A percentile compares a stretch with the other conserved stretches of the same genome.
Evolutionary conservation across 1,140 invertebrate species (phyloP).

Genomic region (Leptonema lineaticorne): DNA sequence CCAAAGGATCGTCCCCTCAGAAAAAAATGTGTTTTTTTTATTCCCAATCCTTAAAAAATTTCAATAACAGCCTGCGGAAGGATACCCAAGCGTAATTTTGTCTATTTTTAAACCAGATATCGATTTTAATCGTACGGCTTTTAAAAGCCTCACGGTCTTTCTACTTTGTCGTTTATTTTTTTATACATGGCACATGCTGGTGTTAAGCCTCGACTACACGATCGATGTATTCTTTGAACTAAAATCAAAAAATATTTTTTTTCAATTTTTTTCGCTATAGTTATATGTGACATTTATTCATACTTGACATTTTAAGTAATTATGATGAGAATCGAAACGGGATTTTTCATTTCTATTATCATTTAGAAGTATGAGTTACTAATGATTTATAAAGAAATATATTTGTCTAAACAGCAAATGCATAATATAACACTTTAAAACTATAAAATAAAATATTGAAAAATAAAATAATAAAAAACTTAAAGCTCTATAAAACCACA

Average conservation of each 20-base stretch:
- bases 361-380: too few species aligned
- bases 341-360: too few species aligned
- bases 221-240: too few species aligned
- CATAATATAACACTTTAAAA: neutral
- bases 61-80: neutral
- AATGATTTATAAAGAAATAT: neutral
- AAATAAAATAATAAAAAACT: neutral
- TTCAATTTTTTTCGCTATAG: too few species aligned
- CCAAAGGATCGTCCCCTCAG: neutral
- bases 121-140: constrained; percentile 8
- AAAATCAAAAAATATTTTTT: too few species aligned
- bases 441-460: neutral
- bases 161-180: neutral
- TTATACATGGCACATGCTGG: neutral
- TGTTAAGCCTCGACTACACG: too few species aligned
- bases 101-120: constrained; percentile 15
- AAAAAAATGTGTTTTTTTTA: neutral
- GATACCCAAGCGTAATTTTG: constrained; percentile 4
- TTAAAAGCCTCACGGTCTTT: neutral
- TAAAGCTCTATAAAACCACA: neutral
- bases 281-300: too few species aligned
- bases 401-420: neutral
- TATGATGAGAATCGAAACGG: too few species aligned
- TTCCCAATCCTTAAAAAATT: neutral
- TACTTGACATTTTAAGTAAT: too few species aligned